phyloP scores from a whole-genome alignment of 2,797 vertebrate genomes.

The Sebastes baramenuke region DNA sequence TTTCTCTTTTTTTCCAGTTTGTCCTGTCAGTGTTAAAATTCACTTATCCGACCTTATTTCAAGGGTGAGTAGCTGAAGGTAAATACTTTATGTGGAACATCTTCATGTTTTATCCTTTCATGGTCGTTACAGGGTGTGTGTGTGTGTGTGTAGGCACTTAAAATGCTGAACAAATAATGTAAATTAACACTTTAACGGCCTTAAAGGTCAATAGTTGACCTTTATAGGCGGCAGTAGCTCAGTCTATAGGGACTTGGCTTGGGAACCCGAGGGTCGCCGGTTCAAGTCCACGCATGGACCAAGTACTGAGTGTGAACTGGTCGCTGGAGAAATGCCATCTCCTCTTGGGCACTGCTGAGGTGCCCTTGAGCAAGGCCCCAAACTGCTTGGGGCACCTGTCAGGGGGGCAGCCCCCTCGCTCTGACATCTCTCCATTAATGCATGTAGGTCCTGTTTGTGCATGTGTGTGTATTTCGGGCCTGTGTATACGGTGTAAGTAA shows the following conservation, averaged over 20 bases:
- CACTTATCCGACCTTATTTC: constrained; percentile 97
- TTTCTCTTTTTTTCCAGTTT: constrained; percentile 84
- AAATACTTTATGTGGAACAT: neutral
- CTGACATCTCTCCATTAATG: too few species aligned
- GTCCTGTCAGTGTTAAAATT: constrained; percentile 96
- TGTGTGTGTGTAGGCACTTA: neutral
- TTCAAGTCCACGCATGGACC: too few species aligned
- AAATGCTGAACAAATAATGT: neutral
- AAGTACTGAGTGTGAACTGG: too few species aligned
- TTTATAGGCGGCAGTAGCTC: too few species aligned
- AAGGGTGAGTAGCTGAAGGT: constrained; percentile 89
- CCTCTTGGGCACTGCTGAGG: too few species aligned
- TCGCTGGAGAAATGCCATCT: too few species aligned
- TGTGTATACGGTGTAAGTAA: too few species aligned
- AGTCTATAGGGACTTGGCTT: too few species aligned
- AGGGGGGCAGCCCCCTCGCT: too few species aligned
- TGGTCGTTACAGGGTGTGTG: neutral
- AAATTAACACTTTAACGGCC: neutral
- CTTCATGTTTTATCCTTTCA: neutral
- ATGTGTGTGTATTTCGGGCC: too few species aligned
- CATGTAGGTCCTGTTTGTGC: too few species aligned
- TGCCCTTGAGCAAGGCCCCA: too few species aligned
- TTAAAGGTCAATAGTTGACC: neutral
- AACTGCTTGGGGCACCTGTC: rapidly evolving
- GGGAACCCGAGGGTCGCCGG: rapidly evolving